Base-by-base conservation (phyloP, 2,888 invertebrate genomes). In the Chouioia cunea region DNA sequence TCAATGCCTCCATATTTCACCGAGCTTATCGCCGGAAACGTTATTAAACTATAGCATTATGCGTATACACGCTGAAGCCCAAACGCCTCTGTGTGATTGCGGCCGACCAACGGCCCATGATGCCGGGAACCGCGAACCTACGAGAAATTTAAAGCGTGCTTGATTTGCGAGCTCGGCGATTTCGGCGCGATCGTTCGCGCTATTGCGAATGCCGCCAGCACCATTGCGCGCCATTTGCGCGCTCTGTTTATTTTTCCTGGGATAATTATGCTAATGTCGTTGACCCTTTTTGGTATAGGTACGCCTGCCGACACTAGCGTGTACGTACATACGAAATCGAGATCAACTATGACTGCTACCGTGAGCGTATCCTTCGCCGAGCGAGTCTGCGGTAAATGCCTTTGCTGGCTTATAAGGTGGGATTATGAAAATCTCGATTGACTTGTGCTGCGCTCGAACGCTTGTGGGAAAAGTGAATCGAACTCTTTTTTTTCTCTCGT, bases 221-320 rank as follows among this genome's bases (percentile, higher is more conserved):
- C 22, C 16, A 16, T 22, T 22, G 27, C 54, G 43, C n/a, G 56
- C 43, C 36, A 54, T 47, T 16, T 43, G 20, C 3, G 27, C 27
- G 27, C 27, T 27, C 27, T 6, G 27, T 4, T 27, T 47, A n/a
- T 44, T 50, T 50, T 57, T 52, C 65, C 53, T 59, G 58, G 36
- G 59, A 54, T 59, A 66, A 66, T 66, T 59, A 66, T 66, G 66
- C 12, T 66, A 66, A 66, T 66, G 66, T 66, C 66, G 59, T 46
- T 66, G 66, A 66, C 66, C 66, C 59, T 66, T 66, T 66, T 27
- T 3, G 27, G 6, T 27, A 27, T 6, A 27, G 4, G 6, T 6
- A 6, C 4, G 3, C 6, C 3, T 27, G 27, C 27, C 27, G 27
- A 27, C 27, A 27, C 27, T 27, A 27, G 6, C 6, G 6, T 27